Evolutionary conservation across 2,797 vertebrate species (phyloP).

Genomic region (Lophius americanus): DNA sequence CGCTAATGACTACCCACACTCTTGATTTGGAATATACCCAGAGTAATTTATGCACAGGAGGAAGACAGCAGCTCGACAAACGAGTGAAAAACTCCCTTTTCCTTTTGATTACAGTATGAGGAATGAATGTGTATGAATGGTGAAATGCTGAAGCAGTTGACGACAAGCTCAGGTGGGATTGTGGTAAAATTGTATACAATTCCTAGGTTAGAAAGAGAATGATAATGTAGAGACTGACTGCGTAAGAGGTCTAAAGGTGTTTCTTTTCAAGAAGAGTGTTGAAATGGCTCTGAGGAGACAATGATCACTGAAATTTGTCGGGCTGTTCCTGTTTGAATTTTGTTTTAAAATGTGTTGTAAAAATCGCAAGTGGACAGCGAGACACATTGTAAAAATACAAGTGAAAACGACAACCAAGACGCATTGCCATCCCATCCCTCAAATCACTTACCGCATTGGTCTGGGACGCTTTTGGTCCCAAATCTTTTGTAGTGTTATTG

Average conservation of each 20-base stretch:
- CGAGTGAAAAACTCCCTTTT: constrained; percentile 8
- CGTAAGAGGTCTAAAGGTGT: constrained; percentile 8
- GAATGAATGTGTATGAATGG: constrained; percentile 32
- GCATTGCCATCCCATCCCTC: too few species aligned
- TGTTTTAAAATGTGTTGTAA: too few species aligned
- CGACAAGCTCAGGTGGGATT: constrained; percentile 7
- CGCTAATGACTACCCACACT: constrained; percentile 70
- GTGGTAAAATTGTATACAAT: constrained; percentile 9
- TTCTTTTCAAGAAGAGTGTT: too few species aligned
- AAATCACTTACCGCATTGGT: too few species aligned
- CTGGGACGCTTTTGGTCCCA: too few species aligned
- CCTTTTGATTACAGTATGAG: constrained; percentile 38
- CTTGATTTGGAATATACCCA: constrained; percentile 68
- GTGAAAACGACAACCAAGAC: too few species aligned
- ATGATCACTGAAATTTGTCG: not conserved
- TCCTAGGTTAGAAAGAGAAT: not conserved
- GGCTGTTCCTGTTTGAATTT: too few species aligned
- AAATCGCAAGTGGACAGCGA: too few species aligned
- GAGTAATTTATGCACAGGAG: constrained; percentile 55
- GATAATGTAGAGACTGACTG: constrained; percentile 2
- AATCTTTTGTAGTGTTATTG: too few species aligned
- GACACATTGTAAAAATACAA: too few species aligned
- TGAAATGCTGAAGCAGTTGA: constrained; percentile 29
- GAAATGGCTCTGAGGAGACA: not conserved
- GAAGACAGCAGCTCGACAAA: constrained; percentile 55